Conservation (phyloP, 1,140 invertebrate genomes). For the Heliconius hermathena region DNA sequence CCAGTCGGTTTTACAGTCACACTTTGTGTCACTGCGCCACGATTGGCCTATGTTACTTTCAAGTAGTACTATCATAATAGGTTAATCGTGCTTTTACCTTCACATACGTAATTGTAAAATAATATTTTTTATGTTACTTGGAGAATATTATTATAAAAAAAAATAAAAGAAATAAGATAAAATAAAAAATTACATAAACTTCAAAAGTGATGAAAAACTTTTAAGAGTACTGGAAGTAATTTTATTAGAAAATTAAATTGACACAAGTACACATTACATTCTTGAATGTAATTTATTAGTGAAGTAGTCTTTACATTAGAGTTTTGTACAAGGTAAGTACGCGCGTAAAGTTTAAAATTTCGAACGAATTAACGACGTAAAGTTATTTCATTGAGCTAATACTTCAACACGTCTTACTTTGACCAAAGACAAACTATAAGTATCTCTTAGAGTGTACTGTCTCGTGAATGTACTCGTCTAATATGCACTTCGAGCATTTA, state of each 20-base stretch:
- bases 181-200: not conserved
- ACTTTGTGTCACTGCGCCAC: too few species aligned
- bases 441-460: not conserved
- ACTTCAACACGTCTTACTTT: not conserved
- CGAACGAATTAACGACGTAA: not conserved
- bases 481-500: too few species aligned
- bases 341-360: not conserved
- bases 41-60: too few species aligned
- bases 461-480: not conserved
- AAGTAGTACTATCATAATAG: too few species aligned
- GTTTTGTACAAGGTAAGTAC: not conserved
- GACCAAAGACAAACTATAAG: not conserved
- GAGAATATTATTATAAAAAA: too few species aligned
- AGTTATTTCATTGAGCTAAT: not conserved
- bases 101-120: too few species aligned
- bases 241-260: not conserved
- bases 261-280: not conserved
- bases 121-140: too few species aligned
- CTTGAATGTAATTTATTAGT: not conserved
- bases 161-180: too few species aligned
- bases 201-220: too few species aligned
- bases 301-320: not conserved
- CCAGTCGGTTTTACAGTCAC: too few species aligned
- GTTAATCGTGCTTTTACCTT: too few species aligned
- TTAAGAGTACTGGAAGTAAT: not conserved